Conservation (phyloP, 2,797 vertebrate genomes). For the Scolopax bukidnonensis region DNA sequence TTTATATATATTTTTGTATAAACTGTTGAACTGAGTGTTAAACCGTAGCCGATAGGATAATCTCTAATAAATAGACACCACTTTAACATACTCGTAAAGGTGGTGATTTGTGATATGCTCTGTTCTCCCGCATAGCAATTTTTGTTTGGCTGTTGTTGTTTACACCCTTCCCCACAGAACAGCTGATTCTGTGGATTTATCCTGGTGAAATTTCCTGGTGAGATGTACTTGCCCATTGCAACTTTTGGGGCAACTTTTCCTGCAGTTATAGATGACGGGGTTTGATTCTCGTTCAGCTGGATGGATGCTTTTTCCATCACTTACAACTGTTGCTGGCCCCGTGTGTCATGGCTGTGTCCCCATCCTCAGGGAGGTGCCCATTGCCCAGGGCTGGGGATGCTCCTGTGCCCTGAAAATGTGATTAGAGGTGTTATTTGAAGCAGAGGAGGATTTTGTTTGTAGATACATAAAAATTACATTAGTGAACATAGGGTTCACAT, state of each 20-base stretch:
- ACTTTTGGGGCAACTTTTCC: background rate
- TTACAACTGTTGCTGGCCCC: background rate
- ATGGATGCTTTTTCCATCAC: background rate
- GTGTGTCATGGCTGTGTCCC: accelerated
- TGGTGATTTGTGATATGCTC: background rate
- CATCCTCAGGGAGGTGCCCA: background rate
- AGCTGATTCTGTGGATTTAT: background rate
- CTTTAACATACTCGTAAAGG: background rate
- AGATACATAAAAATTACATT: background rate
- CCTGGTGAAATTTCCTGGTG: background rate
- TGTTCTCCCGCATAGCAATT: background rate
- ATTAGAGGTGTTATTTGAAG: background rate
- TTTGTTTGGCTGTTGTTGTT: background rate
- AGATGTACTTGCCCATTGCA: background rate
- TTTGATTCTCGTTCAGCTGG: background rate
- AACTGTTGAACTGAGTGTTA: background rate
- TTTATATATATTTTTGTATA: background rate
- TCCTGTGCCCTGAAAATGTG: background rate
- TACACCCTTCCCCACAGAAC: background rate
- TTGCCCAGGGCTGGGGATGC: background rate
- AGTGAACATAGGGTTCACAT: background rate
- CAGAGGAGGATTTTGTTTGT: background rate
- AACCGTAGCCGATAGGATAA: background rate
- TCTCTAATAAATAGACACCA: background rate
- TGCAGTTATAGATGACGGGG: background rate